Base-by-base conservation (phyloP, 2,888 invertebrate species). In the Thumatha senex region DNA sequence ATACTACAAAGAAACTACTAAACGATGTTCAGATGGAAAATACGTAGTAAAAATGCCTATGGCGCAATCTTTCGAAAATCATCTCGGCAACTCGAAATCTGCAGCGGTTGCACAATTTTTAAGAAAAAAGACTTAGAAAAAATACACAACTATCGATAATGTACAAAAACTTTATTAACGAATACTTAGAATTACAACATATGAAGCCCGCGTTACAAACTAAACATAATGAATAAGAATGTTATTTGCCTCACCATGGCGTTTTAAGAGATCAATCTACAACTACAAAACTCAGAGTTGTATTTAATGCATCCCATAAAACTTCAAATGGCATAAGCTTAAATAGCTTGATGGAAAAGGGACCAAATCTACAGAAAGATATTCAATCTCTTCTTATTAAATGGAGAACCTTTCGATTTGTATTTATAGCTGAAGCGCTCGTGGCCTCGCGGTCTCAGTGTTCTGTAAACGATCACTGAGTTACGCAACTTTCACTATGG, bases 401-500 rank as follows among this genome's bases (percentile, higher is more conserved):
- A 15, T 61, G 58, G 61, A 41, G 63, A 18, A 40, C 51, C 1
- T 58, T 57, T 43, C 46, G 48, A 38, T 59, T 55, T 11, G 64
- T 40, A 0, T 54, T 54, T 11, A 61, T n/a, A n/a, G n/a, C n/a
- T n/a, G n/a, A n/a, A n/a, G n/a, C n/a, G n/a, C n/a, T n/a, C n/a
- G n/a, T n/a, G n/a, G n/a, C n/a, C n/a, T n/a, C n/a, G n/a, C n/a
- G n/a, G n/a, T n/a, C n/a, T n/a, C n/a, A n/a, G n/a, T n/a, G n/a
- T n/a, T n/a, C n/a, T n/a, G n/a, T n/a, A n/a, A n/a, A n/a, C n/a
- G n/a, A n/a, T n/a, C n/a, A n/a, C n/a, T n/a, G n/a, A n/a, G n/a
- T n/a, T n/a, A n/a, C n/a, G n/a, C n/a, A n/a, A n/a, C n/a, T n/a
- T n/a, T n/a, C n/a, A n/a, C n/a, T n/a, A n/a, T n/a, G n/a, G n/a